Evolutionary conservation across 1,140 invertebrate species (phyloP), one percentile per base, ranked within the genome.

Genomic region (Homalodisca vitripennis): DNA sequence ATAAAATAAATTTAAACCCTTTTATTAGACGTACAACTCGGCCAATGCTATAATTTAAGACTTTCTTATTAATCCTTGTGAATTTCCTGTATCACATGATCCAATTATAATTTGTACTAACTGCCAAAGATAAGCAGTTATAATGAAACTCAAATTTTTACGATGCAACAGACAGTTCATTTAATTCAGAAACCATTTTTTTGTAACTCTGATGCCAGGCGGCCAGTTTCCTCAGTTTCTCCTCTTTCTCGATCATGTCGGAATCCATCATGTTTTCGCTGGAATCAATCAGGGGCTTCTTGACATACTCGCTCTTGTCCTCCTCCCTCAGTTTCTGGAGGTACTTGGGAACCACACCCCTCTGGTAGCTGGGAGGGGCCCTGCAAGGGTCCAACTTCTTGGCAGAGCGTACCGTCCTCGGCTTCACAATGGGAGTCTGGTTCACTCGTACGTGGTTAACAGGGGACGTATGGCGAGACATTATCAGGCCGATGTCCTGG

Each of bases 391-490:
- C 55, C 22, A 20, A 6, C 48, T 29, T 60, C 24, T 6, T 13
- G 6, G 55, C 22, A n/a, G n/a, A n/a, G n/a, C n/a, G n/a, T 6
- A 27, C n/a, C 27, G 14, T 22, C 26, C 27, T 60, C 10, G 55
- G 22, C 27, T 60, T 60, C 2, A 60, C 29, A 2, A 30, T 26
- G 2, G 55, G 55, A 6, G 27, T 60, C 55, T 60, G 55, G 55
- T 60, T 60, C 55, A 60, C 22, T 60, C 29, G 26, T 13, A 60
- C 55, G 55, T 60, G 55, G 55, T 60, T 24, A 20, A 53, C 48
- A 10, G 24, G 14, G 14, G 22, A 13, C 3, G 55, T 2, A 20
- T n/a, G 48, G n/a, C 17, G 48, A 3, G 6, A 14, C 48, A 51
- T n/a, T 14, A 51, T 51, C 14, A 14, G 17, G 24, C 13, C 6